A percentile compares a stretch with the other conserved stretches of the same genome.
phyloP scores from a whole-genome alignment of 2,113 vertebrate genomes.

The Upupa epops region DNA sequence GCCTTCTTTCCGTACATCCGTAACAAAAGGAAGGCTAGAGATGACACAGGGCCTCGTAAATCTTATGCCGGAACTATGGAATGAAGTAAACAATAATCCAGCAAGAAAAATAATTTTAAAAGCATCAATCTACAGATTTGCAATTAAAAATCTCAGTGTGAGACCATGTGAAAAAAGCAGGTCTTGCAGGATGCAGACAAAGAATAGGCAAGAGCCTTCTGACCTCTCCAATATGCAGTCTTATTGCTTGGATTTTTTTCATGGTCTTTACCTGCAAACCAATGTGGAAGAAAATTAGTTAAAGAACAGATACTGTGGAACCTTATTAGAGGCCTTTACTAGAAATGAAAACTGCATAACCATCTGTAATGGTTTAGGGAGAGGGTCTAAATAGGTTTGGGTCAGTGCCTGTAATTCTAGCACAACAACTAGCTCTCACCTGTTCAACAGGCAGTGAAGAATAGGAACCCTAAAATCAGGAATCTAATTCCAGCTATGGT shows the following conservation, averaged over 20 bases:
- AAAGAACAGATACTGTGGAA: neutral
- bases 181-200: neutral
- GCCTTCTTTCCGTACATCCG: no score
- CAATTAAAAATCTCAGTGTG: neutral
- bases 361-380: no score
- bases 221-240: neutral
- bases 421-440: no score
- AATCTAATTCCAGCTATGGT: neutral
- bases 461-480: neutral
- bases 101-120: no score
- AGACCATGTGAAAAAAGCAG: neutral
- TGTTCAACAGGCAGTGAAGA: neutral
- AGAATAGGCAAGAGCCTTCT: neutral
- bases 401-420: no score
- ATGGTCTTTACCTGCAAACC: neutral
- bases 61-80: no score
- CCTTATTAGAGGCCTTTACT: neutral
- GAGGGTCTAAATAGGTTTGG: no score
- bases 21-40: no score
- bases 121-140: neutral
- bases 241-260: neutral
- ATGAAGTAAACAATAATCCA: no score
- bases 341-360: neutral
- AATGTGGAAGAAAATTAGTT: neutral
- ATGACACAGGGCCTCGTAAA: no score